A percentile compares a stretch with the other conserved stretches of the same genome.
Conservation (phyloP, 2,113 vertebrate species). For the Limanda limanda region DNA sequence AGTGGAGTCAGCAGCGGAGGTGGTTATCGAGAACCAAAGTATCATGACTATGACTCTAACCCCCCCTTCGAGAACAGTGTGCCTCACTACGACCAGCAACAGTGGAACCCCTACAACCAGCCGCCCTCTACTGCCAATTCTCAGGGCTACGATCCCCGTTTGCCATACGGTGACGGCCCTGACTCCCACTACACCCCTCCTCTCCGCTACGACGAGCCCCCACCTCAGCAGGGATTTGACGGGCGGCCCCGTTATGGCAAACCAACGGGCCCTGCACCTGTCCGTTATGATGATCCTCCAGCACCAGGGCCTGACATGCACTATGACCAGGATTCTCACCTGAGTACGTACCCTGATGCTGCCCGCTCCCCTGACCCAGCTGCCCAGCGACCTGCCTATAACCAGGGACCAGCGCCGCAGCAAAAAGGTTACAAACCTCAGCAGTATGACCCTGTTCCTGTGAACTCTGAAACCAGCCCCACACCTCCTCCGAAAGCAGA, state of each 20-base stretch:
- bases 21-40: slow-evolving; percentile 87
- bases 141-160: slow-evolving; percentile 84
- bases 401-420: slow-evolving; percentile 83
- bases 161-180: slow-evolving; percentile 84
- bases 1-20: slow-evolving; percentile 70
- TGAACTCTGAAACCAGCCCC: slow-evolving; percentile 79
- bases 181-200: slow-evolving; percentile 88
- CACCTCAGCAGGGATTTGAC: slow-evolving; percentile 83
- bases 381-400: slow-evolving; percentile 61
- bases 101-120: slow-evolving; percentile 90
- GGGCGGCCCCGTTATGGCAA: slow-evolving; percentile 88
- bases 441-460: slow-evolving; percentile 84
- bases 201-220: slow-evolving; percentile 88
- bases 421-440: slow-evolving; percentile 84
- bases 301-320: slow-evolving; percentile 83
- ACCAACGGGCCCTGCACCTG: slow-evolving; percentile 80
- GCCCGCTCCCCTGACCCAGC: slow-evolving; percentile 66
- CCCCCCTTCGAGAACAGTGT: slow-evolving; percentile 87
- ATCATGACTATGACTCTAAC: slow-evolving; percentile 87
- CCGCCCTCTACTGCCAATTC: slow-evolving; percentile 77
- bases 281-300: slow-evolving; percentile 86
- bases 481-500: slow-evolving; percentile 85
- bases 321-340: slow-evolving; percentile 80
- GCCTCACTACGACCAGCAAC: slow-evolving; percentile 90
- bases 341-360: slow-evolving; percentile 55